A percentile compares a stretch with the other conserved stretches of the same genome.
Conservation (phyloP, 2,797 vertebrate species). For the Platalea minor region DNA sequence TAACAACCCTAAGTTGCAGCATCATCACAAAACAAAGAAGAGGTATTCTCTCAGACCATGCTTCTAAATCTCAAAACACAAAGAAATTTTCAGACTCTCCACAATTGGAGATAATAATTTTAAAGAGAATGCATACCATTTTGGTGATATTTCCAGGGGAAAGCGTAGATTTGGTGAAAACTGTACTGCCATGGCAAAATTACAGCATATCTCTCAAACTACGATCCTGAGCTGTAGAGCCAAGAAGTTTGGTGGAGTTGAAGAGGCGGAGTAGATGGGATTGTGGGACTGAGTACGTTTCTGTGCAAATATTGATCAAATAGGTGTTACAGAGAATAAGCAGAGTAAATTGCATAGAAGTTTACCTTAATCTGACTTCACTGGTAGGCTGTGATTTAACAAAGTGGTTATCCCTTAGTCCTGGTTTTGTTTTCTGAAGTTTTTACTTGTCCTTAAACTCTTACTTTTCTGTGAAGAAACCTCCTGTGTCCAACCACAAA, state of each 20-base stretch:
- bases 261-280: not conserved
- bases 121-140: not conserved
- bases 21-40: not conserved
- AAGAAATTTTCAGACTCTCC: not conserved
- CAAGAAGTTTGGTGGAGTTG: not conserved
- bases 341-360: not conserved
- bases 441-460: not conserved
- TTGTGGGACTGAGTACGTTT: not conserved
- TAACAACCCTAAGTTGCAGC: not conserved
- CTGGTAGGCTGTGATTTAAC: not conserved
- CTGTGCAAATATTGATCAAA: slow-evolving; percentile 4
- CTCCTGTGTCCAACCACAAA: not conserved
- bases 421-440: not conserved
- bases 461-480: not conserved
- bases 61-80: not conserved
- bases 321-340: not conserved
- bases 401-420: not conserved
- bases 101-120: not conserved
- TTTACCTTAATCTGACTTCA: not conserved
- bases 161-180: not conserved
- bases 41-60: not conserved
- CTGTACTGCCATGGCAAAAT: not conserved
- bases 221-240: accelerated
- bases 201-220: not conserved
- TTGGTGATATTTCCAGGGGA: not conserved